These are phyloP conservation scores for Oreochromis mossambicus DNA, from an alignment of 2,797 vertebrate genomes.

Conservation along the genomic window DNA sequence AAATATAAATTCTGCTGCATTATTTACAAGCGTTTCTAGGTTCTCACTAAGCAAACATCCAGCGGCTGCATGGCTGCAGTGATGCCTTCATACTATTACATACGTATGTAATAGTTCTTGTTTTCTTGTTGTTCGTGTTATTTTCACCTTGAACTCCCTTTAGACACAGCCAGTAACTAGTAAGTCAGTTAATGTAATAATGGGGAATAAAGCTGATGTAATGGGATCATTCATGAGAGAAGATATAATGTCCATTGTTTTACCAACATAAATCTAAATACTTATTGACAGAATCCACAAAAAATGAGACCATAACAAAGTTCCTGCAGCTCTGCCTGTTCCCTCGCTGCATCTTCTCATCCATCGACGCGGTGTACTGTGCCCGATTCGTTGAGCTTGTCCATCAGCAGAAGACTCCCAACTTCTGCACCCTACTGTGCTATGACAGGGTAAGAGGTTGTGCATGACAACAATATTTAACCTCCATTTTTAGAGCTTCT, in stretches of 20 bases:
- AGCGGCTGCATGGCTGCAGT: neutral
- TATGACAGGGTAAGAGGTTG: constrained; percentile 88
- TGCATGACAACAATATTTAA: neutral
- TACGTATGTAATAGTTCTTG: neutral
- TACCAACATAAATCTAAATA: neutral
- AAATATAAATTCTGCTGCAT: neutral
- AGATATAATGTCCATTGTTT: neutral
- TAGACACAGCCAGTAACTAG: neutral
- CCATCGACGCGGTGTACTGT: constrained; percentile 97
- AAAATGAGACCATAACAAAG: constrained; percentile 99
- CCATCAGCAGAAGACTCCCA: constrained; percentile 97
- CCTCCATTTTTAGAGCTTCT: neutral
- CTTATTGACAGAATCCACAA: constrained; percentile 87
- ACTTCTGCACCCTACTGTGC: constrained; percentile 97
- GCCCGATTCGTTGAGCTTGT: constrained; percentile 97
- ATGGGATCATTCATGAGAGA: neutral
- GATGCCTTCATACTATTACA: neutral
- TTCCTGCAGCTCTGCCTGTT: constrained; percentile 98
- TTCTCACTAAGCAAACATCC: neutral
- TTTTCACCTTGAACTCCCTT: neutral
- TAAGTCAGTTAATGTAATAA: neutral
- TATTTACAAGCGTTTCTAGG: neutral
- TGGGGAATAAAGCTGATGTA: neutral
- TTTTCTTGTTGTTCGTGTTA: neutral
- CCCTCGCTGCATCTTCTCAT: constrained; percentile 98